A percentile compares a stretch with the other conserved stretches of the same genome.
Evolutionary conservation across 2,113 vertebrate genomes (phyloP).

Genomic region (Cercopithecus mona): DNA sequence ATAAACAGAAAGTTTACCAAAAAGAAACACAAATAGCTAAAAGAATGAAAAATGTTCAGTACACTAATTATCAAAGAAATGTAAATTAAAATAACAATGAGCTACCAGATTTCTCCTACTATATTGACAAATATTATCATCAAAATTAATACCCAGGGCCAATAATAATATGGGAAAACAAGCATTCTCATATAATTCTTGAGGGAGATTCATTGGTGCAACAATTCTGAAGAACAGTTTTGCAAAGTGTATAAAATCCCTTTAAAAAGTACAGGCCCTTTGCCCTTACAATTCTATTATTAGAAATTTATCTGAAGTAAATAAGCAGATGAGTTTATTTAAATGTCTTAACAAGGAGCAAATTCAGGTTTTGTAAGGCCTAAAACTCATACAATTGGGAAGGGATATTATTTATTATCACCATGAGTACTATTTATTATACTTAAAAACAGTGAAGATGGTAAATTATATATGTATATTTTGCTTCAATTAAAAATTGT

Average conservation of each 20-base stretch:
- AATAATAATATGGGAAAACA: neutral
- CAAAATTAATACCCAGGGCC: neutral
- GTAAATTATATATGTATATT: too few relatives aligned
- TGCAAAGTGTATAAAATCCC: neutral
- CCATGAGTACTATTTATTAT: too few relatives aligned
- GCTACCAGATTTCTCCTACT: neutral
- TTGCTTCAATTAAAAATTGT: neutral
- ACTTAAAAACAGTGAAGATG: too few relatives aligned
- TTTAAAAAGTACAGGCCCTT: neutral
- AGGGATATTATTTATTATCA: neutral
- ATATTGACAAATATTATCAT: neutral
- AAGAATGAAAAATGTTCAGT: neutral
- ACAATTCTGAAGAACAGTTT: neutral
- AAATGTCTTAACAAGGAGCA: neutral
- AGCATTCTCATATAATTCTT: neutral
- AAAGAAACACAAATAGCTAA: neutral
- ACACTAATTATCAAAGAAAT: neutral
- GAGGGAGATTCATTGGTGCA: neutral
- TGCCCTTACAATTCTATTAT: neutral
- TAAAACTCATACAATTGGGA: neutral
- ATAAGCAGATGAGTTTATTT: neutral
- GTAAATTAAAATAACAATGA: neutral
- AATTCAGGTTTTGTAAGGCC: neutral
- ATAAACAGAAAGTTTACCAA: neutral
- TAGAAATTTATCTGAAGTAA: constrained; percentile 20